These are phyloP conservation scores for Drosophila nannoptera DNA, from an alignment of 1,140 invertebrate genomes.

Conservation along the genomic window DNA sequence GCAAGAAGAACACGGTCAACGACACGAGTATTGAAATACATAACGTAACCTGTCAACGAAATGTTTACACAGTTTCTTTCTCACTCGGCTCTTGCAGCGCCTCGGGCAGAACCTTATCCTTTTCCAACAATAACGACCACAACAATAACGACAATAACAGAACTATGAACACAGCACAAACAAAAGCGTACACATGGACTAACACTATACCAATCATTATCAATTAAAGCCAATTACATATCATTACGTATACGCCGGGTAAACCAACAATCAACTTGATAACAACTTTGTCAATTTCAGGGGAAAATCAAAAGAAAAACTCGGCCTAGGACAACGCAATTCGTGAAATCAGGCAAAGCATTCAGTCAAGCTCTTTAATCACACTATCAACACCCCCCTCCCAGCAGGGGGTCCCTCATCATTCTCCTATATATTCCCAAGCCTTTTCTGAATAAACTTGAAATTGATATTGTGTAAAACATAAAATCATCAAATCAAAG, in stretches of 20 bases:
- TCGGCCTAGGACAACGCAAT: slow-evolving; percentile 27
- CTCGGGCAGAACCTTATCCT: slow-evolving; percentile 18
- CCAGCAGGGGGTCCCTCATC: too few relatives aligned
- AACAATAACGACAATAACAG: slow-evolving; percentile 44
- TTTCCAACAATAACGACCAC: slow-evolving; percentile 47
- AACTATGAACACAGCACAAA: slow-evolving; percentile 38
- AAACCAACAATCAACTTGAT: slow-evolving; percentile 23
- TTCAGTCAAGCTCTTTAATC: slow-evolving; percentile 19
- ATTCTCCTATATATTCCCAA: slow-evolving; percentile 25
- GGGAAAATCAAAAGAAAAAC: slow-evolving; percentile 6
- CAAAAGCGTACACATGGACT: slow-evolving; percentile 42
- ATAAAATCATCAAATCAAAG: slow-evolving; percentile 47
- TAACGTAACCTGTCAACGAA: slow-evolving; percentile 86
- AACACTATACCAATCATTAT: slow-evolving; percentile 35
- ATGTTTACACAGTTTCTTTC: slow-evolving; percentile 70
- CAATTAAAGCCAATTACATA: slow-evolving; percentile 52
- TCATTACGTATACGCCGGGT: slow-evolving; percentile 52
- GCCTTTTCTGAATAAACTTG: slow-evolving; percentile 20
- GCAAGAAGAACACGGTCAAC: slow-evolving; percentile 98
- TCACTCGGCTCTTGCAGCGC: slow-evolving; percentile 11
- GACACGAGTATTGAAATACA: slow-evolving; percentile 99
- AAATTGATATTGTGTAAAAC: slow-evolving; percentile 38
- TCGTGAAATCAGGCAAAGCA: slow-evolving; percentile 39
- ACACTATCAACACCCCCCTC: slow-evolving; percentile 9
- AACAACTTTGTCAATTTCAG: not conserved